These are phyloP conservation scores for Lasioglossum calceatum DNA, from an alignment of 2,888 invertebrate species.

Conservation along the genomic window DNA sequence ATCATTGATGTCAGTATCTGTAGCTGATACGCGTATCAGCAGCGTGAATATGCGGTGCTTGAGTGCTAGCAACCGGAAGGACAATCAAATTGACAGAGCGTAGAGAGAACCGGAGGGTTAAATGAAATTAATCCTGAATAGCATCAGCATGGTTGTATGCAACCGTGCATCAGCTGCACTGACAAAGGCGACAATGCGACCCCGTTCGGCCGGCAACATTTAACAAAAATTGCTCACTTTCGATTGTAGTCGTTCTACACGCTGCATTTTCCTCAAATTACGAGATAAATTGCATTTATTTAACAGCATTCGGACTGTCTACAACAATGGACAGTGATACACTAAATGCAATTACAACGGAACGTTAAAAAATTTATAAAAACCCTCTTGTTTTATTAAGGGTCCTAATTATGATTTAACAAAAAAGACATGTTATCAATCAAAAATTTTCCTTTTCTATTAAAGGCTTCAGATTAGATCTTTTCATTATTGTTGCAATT, in stretches of 20 bases:
- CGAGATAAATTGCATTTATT: neutral
- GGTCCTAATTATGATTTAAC: neutral
- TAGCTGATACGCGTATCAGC: slow-evolving; percentile 29
- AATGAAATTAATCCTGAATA: slow-evolving; percentile 68
- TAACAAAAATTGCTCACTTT: neutral
- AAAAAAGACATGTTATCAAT: neutral
- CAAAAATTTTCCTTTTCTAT: neutral
- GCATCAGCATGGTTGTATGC: slow-evolving; percentile 46
- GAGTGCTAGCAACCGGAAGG: slow-evolving; percentile 48
- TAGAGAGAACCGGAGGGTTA: slow-evolving; percentile 55
- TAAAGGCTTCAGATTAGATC: neutral
- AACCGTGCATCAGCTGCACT: slow-evolving; percentile 19
- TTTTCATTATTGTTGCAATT: neutral
- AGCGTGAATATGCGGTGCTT: slow-evolving; percentile 27
- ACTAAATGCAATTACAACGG: neutral
- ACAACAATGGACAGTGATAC: neutral
- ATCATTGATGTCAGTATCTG: slow-evolving; percentile 31
- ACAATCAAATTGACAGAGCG: slow-evolving; percentile 62
- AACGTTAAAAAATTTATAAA: neutral
- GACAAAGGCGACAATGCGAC: slow-evolving; percentile 31
- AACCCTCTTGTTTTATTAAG: neutral
- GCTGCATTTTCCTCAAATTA: neutral
- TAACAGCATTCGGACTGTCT: neutral
- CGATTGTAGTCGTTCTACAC: neutral
- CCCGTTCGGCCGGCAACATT: slow-evolving; percentile 10